Evolutionary conservation across 2,113 vertebrate genomes (phyloP), one percentile per base, ranked within the genome.

Genomic region (Strix uralensis): DNA sequence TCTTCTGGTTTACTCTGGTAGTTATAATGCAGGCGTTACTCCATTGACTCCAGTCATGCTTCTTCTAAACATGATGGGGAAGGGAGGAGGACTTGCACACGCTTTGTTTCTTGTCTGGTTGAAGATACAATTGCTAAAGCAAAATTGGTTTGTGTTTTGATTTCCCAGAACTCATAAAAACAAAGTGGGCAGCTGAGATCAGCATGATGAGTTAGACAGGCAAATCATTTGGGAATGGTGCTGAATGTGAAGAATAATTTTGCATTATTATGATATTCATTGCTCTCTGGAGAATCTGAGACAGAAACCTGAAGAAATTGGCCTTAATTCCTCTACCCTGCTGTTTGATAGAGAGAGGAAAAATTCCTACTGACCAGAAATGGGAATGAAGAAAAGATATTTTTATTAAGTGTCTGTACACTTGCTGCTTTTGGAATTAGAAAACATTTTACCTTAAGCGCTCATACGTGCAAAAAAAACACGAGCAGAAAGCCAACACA

Each of bases 81-180:
- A 87, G 19, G 55, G 14, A 54, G 19, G 4, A 78, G 13, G 15
- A 77, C 22, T 55, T 3, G 1, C 18, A 78, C 4, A 10, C 0
- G 0, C 38, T 61, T 62, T 61, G 6, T 32, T 44, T 81, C 61
- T 71, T 54, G 12, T 72, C 55, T 86, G n/a, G 13, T 47, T 73
- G 55, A 92, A 89, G 59, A 47, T 81, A 51, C 5, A 9, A 42
- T 51, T 46, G n/a, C 15, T 65, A 52, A 88, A 62, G 26, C 4
- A 84, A 88, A 88, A 94, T 67, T 63, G 26, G 5, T 67, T 87
- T 70, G 62, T 74, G 38, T 44, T 85, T 75, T 69, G 29, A 72
- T 88, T 94, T 93, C 74, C 70, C 69, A 89, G 89, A 94, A 84
- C 42, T 67, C 59, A 74, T 71, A 55, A 88, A 93, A 94, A 57